Percentiles rank a stretch among this genome's conserved stretches.
Conservation (phyloP, 2,113 vertebrate genomes). For the Silurus meridionalis region DNA sequence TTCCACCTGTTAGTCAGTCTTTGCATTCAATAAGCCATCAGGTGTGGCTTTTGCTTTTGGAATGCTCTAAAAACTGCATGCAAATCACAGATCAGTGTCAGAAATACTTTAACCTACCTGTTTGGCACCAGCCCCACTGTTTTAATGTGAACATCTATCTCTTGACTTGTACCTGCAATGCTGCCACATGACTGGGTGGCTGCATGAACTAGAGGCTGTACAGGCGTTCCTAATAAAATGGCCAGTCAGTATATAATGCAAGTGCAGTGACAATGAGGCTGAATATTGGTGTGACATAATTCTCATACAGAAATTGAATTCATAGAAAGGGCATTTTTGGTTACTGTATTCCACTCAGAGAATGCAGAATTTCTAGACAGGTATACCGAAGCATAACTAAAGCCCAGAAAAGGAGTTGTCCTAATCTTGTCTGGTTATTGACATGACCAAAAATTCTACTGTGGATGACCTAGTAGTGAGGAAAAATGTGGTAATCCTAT, state of each 20-base stretch:
- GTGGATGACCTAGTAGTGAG: not conserved
- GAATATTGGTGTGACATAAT: constrained; percentile 7
- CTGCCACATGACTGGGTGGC: not conserved
- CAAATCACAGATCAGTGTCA: not conserved
- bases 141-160: not conserved
- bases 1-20: too few species aligned
- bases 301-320: not conserved
- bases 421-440: not conserved
- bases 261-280: not conserved
- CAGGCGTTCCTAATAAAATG: not conserved
- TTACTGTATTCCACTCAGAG: not conserved
- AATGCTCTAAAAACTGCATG: not conserved
- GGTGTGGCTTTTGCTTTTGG: too few species aligned
- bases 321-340: not conserved
- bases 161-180: not conserved
- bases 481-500: not conserved
- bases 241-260: not conserved
- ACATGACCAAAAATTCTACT: too few species aligned
- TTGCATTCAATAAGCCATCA: too few species aligned
- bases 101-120: not conserved
- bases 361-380: not conserved
- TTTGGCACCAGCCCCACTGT: not conserved
- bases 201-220: not conserved
- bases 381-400: not conserved
- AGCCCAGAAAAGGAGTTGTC: not conserved